Conservation (phyloP, 2,797 vertebrate species). For the Sciurus carolinensis region DNA sequence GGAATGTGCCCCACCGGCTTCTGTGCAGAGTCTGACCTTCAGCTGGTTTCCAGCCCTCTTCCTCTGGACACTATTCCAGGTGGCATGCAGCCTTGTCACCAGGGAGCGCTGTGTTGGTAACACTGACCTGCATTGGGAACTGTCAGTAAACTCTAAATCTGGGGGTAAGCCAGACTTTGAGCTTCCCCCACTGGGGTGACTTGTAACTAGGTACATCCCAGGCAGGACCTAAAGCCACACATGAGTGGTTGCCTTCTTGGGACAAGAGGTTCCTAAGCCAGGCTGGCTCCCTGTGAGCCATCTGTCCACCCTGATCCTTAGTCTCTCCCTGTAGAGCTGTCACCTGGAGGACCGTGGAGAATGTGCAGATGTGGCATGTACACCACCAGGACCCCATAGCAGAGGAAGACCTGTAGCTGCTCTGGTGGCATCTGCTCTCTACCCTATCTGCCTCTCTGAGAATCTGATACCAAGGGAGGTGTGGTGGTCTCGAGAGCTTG, state of each 20-base stretch:
- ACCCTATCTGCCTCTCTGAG: background rate
- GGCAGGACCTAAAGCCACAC: background rate
- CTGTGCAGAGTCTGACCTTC: background rate
- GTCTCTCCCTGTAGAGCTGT: background rate
- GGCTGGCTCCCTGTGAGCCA: background rate
- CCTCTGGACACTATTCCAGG: background rate
- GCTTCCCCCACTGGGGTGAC: background rate
- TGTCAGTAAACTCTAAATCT: background rate
- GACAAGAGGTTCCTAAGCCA: background rate
- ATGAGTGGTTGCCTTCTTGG: background rate
- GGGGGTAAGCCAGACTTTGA: background rate
- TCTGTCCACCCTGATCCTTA: background rate
- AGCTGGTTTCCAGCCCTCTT: background rate
- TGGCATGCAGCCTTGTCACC: background rate
- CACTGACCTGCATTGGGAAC: background rate
- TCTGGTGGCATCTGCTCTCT: background rate
- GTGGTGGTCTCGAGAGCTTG: background rate
- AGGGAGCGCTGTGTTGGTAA: background rate
- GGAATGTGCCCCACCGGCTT: background rate
- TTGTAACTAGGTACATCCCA: background rate
- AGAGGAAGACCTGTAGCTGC: background rate
- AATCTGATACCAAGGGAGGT: background rate
- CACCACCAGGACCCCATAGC: background rate
- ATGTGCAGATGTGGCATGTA: background rate
- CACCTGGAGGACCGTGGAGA: slow-evolving; percentile 1